Conservation (phyloP, 1,140 invertebrate species). For the Chymomyza costata region DNA sequence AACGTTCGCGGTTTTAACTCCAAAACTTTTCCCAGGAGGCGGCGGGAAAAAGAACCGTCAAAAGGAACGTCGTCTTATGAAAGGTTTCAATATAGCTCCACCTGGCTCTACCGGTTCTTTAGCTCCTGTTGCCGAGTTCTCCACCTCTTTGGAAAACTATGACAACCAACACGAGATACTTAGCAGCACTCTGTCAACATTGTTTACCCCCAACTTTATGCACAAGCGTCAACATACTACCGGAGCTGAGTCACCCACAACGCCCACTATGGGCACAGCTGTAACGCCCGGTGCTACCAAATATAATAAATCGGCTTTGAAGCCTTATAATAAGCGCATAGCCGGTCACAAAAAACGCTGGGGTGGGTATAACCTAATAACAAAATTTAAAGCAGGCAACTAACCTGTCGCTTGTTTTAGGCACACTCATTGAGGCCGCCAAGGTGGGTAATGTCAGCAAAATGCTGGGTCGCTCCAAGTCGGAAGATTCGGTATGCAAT, state of each 20-base stretch:
- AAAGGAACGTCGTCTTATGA: conserved; percentile 93
- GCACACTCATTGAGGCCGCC: conserved; percentile 90
- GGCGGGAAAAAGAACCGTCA: conserved; percentile 95
- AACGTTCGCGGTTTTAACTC: too few relatives aligned
- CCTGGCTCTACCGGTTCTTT: conserved; percentile 80
- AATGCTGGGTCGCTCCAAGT: conserved; percentile 84
- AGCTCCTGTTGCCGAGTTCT: conserved; percentile 85
- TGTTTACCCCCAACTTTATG: conserved; percentile 75
- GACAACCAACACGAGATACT: conserved; percentile 72
- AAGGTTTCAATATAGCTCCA: conserved; percentile 92
- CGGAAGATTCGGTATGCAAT: conserved; percentile 90
- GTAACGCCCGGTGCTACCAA: conserved; percentile 35
- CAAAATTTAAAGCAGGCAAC: not conserved
- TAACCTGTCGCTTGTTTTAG: conserved; percentile 9
- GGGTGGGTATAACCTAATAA: conserved; percentile 60
- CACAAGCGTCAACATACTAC: conserved; percentile 57
- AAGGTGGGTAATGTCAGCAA: conserved; percentile 84
- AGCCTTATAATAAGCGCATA: conserved; percentile 78
- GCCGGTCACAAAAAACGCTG: conserved; percentile 83
- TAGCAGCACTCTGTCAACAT: conserved; percentile 60
- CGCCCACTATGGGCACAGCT: conserved; percentile 24
- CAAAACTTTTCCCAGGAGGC: conserved; percentile 81
- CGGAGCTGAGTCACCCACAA: conserved; percentile 46
- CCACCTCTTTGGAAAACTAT: conserved; percentile 82
- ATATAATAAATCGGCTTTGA: conserved; percentile 73